phyloP scores from a whole-genome alignment of 2,113 vertebrate species.

The Galemys pyrenaicus region DNA sequence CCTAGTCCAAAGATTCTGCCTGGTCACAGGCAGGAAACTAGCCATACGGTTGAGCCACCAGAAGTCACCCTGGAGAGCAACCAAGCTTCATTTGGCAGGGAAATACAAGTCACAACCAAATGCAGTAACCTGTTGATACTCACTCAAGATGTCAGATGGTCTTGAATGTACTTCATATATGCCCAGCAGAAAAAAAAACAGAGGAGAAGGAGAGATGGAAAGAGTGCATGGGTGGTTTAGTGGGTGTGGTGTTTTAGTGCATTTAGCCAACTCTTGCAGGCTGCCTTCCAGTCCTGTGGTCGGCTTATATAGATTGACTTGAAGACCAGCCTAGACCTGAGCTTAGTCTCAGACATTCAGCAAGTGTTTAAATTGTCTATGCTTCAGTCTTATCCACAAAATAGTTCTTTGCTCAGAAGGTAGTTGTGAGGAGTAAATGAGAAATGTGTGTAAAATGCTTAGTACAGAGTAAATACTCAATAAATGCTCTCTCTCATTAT shows the following conservation, averaged over 20 bases:
- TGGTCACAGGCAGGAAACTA: background rate
- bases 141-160: background rate
- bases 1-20: background rate
- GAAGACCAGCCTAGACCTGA: background rate
- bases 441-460: background rate
- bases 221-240: no score
- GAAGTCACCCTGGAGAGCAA: background rate
- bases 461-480: constrained; percentile 1
- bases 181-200: background rate
- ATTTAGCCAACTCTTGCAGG: background rate
- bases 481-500: background rate
- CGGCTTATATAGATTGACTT: background rate
- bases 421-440: background rate
- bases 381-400: constrained; percentile 3
- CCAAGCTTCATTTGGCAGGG: background rate
- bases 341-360: background rate
- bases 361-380: background rate
- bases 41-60: background rate
- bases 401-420: background rate
- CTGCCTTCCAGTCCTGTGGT: background rate
- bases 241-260: no score
- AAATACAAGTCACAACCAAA: background rate
- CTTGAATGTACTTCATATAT: background rate
- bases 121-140: background rate
- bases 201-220: background rate